Evolutionary conservation across 2,888 invertebrate genomes (phyloP).

Genomic region (Acanthosepion lycidas): DNA sequence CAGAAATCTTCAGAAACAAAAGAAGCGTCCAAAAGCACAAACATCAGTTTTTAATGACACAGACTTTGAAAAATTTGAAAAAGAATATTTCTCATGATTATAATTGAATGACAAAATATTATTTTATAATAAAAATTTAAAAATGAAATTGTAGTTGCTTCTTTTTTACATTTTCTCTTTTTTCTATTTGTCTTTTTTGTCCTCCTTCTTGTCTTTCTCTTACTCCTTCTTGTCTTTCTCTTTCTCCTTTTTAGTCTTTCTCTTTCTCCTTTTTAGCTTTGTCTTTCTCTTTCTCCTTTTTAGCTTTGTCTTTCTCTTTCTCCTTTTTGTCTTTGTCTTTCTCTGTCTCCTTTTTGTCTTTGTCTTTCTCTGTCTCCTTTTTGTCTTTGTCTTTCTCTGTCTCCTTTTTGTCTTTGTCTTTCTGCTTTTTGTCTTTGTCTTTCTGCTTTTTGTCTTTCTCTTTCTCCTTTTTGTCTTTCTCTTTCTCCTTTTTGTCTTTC

Average conservation of each 20-base stretch:
- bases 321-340: no score
- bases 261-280: no score
- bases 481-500: no score
- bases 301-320: no score
- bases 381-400: no score
- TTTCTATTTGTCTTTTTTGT: no score
- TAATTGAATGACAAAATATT: background rate
- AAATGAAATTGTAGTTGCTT: background rate
- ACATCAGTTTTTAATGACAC: background rate
- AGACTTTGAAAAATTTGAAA: background rate
- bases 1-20: background rate
- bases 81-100: conserved; percentile 8
- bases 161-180: background rate
- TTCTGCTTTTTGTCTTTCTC: background rate
- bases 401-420: no score
- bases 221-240: background rate
- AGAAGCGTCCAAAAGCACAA: background rate
- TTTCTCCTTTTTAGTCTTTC: no score
- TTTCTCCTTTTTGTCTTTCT: background rate
- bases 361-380: no score
- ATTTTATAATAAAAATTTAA: background rate
- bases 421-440: no score
- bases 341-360: no score
- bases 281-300: no score
- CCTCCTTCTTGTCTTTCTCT: background rate